Evolutionary conservation across 2,888 invertebrate genomes (phyloP), one percentile per base, ranked within the genome.

Genomic region (Papilio gigon): DNA sequence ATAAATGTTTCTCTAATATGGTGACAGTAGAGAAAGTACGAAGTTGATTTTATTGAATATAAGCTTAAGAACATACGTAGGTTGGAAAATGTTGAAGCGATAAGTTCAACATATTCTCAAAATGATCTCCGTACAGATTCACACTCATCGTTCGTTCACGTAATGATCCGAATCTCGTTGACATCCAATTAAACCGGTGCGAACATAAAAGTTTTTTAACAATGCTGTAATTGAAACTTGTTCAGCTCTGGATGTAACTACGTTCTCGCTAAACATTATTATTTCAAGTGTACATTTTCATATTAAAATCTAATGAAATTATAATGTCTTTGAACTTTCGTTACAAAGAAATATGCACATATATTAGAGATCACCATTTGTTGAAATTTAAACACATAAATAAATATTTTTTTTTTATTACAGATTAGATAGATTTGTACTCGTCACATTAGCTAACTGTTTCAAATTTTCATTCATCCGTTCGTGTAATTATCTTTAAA

Each of bases 161-260:
- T 64, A 64, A 53, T 64, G 63, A 53, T 47, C 25, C 33, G 50
- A 64, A 47, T 20, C 50, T 44, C 35, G 63, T 64, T 25, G 63
- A 64, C 63, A 53, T 64, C 63, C 63, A 64, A 64, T 64, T 64
- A 53, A 64, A 64, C 50, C 27, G 63, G 14, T 42, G 40, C 27
- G 42, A 65, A 56, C 58, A 65, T 30, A 20, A 65, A 65, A 59
- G 44, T 66, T 66, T 30, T n/a, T 58, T 66, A 59, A 59, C 25
- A 59, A 59, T n/a, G 33, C 17, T 27, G 44, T 65, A 58, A 65
- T 58, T 65, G 58, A 44, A 65, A 44, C 53, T 58, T 64, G 27
- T 64, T 65, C 58, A 33, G 40, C 58, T 65, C 44, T n/a, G 4
- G 8, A 25, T 50, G 14, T 56, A 53, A 11, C 64, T 56, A 22